Evolutionary conservation across 1,140 invertebrate genomes (phyloP), one percentile per base, ranked within the genome.

Genomic region (Homalodisca vitripennis): DNA sequence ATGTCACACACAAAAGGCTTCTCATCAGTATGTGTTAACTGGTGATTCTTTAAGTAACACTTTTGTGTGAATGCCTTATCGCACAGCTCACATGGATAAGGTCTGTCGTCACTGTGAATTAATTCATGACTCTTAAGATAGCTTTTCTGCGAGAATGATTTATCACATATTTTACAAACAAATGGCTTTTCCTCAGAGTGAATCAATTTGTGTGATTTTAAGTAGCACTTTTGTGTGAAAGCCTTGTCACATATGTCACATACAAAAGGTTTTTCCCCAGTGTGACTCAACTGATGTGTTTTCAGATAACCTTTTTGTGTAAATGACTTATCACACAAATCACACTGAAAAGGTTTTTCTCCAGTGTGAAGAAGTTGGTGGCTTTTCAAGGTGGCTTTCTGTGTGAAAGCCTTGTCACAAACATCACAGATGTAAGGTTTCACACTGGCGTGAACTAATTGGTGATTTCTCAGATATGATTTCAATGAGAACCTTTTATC

Each of bases 1-100:
- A 87, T 83, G 27, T 84, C 79, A 75, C 87, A 89, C 63, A 87
- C 81, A 75, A 88, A 90, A 0, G 90, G 90, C 74, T 92, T 86
- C 75, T 93, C 91, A 22, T 89, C 88, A 1, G 88, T 90, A 74
- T 63, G 63, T 41, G 34, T 66, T 12, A 41, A 46, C 41, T 46
- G 63, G 30, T 66, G 63, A 57, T 80, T 41, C 12, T 72, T 74
- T n/a, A 75, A 62, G 29, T 71, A 65, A 47, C 53, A 71, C 12
- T 68, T 57, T n/a, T 68, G 41, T 1, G 69, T 62, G 68, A 75
- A 75, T 3, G 73, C 72, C 63, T 84, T 77, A 55, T 76, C 70
- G 70, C 84, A 86, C 68, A 81, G 81, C 72, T 80, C 78, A 73
- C 84, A 82, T 27, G 73, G 74, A 26, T 79, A 64, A n/a, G 81